Conservation (phyloP, 2,888 invertebrate genomes). For the Nycteola revayana region DNA sequence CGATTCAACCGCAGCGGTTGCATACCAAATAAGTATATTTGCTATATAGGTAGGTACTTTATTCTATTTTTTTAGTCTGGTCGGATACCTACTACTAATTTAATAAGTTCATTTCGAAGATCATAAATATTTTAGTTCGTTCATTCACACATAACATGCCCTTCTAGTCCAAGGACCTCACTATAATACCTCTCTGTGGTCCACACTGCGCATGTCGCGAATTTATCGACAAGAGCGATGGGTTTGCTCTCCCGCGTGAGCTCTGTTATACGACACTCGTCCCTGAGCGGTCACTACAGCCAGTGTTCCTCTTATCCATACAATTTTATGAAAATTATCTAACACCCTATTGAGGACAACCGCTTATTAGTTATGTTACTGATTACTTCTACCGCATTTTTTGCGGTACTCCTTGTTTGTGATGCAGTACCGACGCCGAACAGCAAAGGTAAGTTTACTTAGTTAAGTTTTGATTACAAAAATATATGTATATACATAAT, state of each 20-base stretch:
- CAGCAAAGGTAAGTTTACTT: conserved; percentile 64
- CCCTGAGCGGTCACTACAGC: conserved; percentile 42
- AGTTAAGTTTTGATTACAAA: too few species aligned
- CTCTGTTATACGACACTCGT: conserved; percentile 63
- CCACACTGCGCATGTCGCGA: conserved; percentile 76
- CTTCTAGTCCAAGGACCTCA: neutral
- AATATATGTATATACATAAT: too few species aligned
- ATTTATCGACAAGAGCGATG: conserved; percentile 72
- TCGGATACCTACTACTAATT: too few species aligned
- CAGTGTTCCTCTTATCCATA: conserved; percentile 38
- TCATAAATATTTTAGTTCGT: too few species aligned
- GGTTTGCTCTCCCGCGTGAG: conserved; percentile 57
- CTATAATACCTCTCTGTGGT: conserved; percentile 51
- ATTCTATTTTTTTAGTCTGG: too few species aligned
- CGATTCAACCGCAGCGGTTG: too few species aligned
- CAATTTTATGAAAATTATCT: conserved; percentile 31
- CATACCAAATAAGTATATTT: too few species aligned
- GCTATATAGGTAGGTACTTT: too few species aligned
- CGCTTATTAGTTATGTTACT: conserved; percentile 57
- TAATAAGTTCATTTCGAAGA: too few species aligned
- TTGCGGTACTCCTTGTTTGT: conserved; percentile 63
- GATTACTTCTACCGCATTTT: conserved; percentile 63
- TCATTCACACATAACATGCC: too few species aligned
- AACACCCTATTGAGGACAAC: conserved; percentile 4
- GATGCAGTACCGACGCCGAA: conserved; percentile 67